phyloP scores from a whole-genome alignment of 1,140 invertebrate genomes.

The Drosophila setifemur region DNA sequence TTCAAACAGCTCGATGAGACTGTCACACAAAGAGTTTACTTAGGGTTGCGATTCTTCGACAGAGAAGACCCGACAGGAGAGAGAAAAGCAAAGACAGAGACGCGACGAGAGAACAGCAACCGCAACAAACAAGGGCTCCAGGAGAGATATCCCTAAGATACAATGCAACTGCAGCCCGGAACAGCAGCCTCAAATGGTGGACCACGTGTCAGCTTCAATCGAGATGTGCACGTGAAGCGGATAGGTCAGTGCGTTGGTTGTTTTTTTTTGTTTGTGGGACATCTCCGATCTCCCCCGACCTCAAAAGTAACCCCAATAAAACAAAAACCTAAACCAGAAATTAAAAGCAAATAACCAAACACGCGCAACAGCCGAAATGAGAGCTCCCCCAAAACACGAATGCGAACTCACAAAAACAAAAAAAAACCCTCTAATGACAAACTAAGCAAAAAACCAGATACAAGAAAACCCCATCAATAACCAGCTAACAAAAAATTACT shows the following conservation, averaged over 20 bases:
- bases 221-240: slow-evolving; percentile 93
- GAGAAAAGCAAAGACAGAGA: slow-evolving; percentile 42
- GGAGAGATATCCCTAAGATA: neutral
- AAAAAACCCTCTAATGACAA: slow-evolving; percentile 52
- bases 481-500: slow-evolving; percentile 53
- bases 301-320: slow-evolving; percentile 47
- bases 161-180: slow-evolving; percentile 28
- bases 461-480: slow-evolving; percentile 54
- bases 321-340: slow-evolving; percentile 28
- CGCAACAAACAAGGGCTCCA: slow-evolving; percentile 3
- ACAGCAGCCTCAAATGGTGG: slow-evolving; percentile 82
- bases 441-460: slow-evolving; percentile 31
- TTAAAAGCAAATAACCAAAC: slow-evolving; percentile 50
- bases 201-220: slow-evolving; percentile 92
- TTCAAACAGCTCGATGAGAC: slow-evolving; percentile 49
- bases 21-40: slow-evolving; percentile 38
- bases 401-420: slow-evolving; percentile 11
- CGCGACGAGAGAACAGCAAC: neutral
- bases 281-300: neutral
- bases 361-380: slow-evolving; percentile 29
- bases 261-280: slow-evolving; percentile 11
- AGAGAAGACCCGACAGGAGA: slow-evolving; percentile 38
- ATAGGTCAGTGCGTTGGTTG: slow-evolving; percentile 88
- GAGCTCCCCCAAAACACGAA: slow-evolving; percentile 23
- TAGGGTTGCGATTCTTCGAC: slow-evolving; percentile 41